Evolutionary conservation across 2,113 vertebrate genomes (phyloP), one percentile per base, ranked within the genome.

Genomic region (Ptychochromis oligacanthus): DNA sequence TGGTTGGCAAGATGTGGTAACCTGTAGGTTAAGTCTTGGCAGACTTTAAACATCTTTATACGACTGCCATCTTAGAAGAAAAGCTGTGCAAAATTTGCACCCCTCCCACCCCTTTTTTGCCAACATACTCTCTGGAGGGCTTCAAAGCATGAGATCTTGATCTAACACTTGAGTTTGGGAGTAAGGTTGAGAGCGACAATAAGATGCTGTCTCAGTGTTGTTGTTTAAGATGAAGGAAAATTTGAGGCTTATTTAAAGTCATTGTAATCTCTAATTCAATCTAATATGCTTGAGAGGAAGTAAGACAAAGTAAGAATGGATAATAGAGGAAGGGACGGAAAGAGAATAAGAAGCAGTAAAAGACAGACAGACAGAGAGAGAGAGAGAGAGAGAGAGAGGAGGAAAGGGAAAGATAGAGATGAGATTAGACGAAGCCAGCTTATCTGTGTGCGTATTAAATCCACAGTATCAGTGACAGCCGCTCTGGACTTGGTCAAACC

Each of bases 361-460:
- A 55, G 83, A 52, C 10, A 52, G 20, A 18, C 24, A 55, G 43
- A 62, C 40, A 80, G 81, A 60, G 26, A 58, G 57, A 20, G 11
- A 36, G 43, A 62, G 49, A 80, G 81, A 60, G 26, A 58, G 57
- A 20, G 11, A 36, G 36, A 36, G 36, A 36, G 5, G 6, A 8
- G 46, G 26, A 72, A 52, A 72, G 46, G 67, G 31, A 72, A 72
- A n/a, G 57, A 26, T 14, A 72, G 65, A 84, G 87, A 88, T 79
- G 67, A 87, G 86, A 89, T 93, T 82, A 89, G 67, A 85, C 2
- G 28, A 79, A 80, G 72, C 57, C 75, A 57, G 26, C 67, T 90
- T 84, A 92, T 90, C 87, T 84, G 55, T 22, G 52, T 65, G 52
- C 79, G 83, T 55, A 58, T 85, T 79, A 85, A 88, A 82, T 76